phyloP scores from a whole-genome alignment of 2,113 vertebrate species.

The Pseudopodoces humilis region DNA sequence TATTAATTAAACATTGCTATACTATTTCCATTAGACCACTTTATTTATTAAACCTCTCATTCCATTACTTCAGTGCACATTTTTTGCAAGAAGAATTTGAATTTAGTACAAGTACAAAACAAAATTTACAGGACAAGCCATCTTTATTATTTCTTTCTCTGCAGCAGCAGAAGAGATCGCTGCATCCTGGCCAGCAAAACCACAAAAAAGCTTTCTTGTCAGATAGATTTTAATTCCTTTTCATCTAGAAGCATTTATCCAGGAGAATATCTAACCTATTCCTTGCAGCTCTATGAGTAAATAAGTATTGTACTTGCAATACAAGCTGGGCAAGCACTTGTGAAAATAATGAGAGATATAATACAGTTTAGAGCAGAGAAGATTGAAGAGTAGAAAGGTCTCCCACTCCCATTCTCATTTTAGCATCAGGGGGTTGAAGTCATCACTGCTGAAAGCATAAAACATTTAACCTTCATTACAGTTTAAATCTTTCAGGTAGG shows the following conservation, averaged over 20 bases:
- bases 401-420: not conserved
- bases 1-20: conserved; percentile 54
- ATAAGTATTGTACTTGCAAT: not conserved
- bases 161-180: not conserved
- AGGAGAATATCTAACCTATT: not conserved
- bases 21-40: conserved; percentile 49
- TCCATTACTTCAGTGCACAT: conserved; percentile 18
- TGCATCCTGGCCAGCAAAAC: not conserved
- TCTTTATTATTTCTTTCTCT: not conserved
- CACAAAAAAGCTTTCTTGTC: not conserved
- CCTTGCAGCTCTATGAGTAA: not conserved
- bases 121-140: conserved; percentile 2
- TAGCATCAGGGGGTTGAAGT: not conserved
- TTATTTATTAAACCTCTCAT: conserved; percentile 51
- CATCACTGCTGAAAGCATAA: not conserved
- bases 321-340: not conserved
- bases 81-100: conserved; percentile 2
- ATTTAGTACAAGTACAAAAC: not conserved
- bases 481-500: not conserved
- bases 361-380: not conserved
- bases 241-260: not conserved
- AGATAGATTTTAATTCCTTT: not conserved
- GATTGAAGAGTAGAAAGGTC: not conserved
- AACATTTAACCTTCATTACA: not conserved
- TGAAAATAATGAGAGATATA: not conserved